Evolutionary conservation across 1,140 invertebrate genomes (phyloP).

Genomic region (Littorina saxatilis): DNA sequence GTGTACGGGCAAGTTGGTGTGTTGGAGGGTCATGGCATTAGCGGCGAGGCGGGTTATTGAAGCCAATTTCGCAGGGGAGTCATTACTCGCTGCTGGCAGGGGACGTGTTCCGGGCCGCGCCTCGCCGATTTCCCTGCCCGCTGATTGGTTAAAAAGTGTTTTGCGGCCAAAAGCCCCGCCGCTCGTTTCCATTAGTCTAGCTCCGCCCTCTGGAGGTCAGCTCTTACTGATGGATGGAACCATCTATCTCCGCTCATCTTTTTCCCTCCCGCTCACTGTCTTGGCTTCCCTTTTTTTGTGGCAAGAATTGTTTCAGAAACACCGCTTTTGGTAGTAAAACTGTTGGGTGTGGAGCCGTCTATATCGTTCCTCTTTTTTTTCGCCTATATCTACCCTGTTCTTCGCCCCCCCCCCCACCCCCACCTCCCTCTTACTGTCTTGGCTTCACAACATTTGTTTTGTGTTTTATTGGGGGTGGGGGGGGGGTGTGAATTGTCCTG

Average conservation of each 20-base stretch:
- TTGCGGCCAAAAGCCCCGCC: constrained; percentile 28
- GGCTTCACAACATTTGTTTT: no score
- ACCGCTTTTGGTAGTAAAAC: no score
- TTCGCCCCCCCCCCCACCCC: no score
- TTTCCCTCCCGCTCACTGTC: neutral
- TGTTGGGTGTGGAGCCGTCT: no score
- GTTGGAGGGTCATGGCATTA: constrained; percentile 11
- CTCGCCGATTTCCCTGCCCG: constrained; percentile 29
- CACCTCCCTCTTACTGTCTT: no score
- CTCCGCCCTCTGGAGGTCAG: constrained; percentile 17
- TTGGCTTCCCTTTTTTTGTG: neutral
- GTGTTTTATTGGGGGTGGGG: no score
- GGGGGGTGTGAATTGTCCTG: no score
- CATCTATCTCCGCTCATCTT: neutral
- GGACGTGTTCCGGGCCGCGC: constrained; percentile 37
- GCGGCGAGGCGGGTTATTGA: constrained; percentile 19
- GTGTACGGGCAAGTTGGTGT: neutral
- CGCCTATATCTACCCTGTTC: no score
- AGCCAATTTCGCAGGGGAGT: constrained; percentile 16
- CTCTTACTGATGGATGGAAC: constrained; percentile 19
- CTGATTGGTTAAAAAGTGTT: constrained; percentile 42
- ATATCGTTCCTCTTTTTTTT: no score
- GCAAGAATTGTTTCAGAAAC: no score
- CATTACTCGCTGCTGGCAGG: constrained; percentile 2
- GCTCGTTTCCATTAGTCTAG: constrained; percentile 24